Evolutionary conservation across 2,797 vertebrate species (phyloP).

Genomic region (Selene dorsalis): DNA sequence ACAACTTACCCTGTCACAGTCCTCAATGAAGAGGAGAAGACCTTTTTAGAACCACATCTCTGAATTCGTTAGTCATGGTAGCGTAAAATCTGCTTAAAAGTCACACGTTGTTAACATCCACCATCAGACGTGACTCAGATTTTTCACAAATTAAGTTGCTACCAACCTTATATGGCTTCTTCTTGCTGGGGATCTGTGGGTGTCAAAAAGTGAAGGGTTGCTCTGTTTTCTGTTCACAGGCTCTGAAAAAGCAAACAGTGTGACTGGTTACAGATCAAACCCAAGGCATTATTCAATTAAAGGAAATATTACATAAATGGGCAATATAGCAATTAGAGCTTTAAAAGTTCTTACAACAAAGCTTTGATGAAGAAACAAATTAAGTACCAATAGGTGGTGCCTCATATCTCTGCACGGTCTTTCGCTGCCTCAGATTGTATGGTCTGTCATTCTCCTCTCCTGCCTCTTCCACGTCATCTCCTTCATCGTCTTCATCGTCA

Average conservation of each 20-base stretch:
- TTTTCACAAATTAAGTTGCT: neutral
- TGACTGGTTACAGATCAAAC: neutral
- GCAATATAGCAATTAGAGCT: neutral
- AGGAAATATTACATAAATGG: neutral
- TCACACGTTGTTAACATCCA: neutral
- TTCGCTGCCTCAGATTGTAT: constrained; percentile 97
- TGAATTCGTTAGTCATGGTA: neutral
- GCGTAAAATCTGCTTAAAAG: neutral
- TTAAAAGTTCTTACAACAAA: neutral
- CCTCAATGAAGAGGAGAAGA: neutral
- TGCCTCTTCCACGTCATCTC: constrained; percentile 91
- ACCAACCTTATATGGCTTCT: constrained; percentile 97
- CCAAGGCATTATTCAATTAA: neutral
- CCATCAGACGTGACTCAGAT: neutral
- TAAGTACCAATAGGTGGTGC: constrained; percentile 95
- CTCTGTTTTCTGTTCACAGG: constrained; percentile 98
- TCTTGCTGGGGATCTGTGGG: constrained; percentile 97
- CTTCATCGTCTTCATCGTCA: constrained; percentile 89
- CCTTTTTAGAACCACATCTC: neutral
- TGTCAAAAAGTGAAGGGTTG: constrained; percentile 96
- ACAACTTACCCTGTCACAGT: neutral
- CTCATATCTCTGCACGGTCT: constrained; percentile 98
- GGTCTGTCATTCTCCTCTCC: constrained; percentile 96
- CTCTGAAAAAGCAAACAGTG: constrained; percentile 80
- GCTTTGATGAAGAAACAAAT: neutral